Evolutionary conservation across 2,888 invertebrate species (phyloP).

Genomic region (Leptarthrus brevirostris): DNA sequence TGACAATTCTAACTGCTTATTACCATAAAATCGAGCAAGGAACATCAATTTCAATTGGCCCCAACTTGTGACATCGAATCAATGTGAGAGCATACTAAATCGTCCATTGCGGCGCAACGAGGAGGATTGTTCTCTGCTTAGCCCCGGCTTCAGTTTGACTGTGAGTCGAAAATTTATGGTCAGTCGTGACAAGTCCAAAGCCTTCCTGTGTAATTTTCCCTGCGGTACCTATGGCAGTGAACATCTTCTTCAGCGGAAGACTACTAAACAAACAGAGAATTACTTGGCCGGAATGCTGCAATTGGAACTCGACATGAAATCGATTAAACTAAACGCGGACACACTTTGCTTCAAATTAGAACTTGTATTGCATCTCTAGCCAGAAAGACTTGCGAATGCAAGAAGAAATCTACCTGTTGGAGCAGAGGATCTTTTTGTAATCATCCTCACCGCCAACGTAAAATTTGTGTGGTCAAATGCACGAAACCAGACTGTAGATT

Average conservation of each 20-base stretch:
- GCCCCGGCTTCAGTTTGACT: not conserved
- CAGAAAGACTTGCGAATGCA: not conserved
- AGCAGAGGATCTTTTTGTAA: not conserved
- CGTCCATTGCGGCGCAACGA: constrained; percentile 1
- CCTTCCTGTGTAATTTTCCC: constrained; percentile 58
- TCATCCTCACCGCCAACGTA: not conserved
- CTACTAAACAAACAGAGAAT: constrained; percentile 51
- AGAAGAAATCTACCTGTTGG: not conserved
- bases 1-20: constrained; percentile 45
- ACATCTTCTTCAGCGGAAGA: constrained; percentile 51
- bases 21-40: constrained; percentile 39
- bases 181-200: constrained; percentile 58
- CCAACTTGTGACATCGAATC: constrained; percentile 37
- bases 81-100: constrained; percentile 42
- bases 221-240: constrained; percentile 27
- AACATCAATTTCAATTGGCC: constrained; percentile 47
- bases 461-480: constrained; percentile 4
- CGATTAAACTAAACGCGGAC: constrained; percentile 46
- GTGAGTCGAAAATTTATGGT: constrained; percentile 56
- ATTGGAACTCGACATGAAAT: constrained; percentile 44
- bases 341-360: constrained; percentile 47
- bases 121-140: not conserved
- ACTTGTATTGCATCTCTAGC: not conserved
- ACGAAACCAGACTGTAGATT: not conserved
- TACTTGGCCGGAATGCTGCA: constrained; percentile 47